Evolutionary conservation across 2,797 vertebrate species (phyloP), one percentile per base, ranked within the genome.

Genomic region (Peromyscus nudipes): DNA sequence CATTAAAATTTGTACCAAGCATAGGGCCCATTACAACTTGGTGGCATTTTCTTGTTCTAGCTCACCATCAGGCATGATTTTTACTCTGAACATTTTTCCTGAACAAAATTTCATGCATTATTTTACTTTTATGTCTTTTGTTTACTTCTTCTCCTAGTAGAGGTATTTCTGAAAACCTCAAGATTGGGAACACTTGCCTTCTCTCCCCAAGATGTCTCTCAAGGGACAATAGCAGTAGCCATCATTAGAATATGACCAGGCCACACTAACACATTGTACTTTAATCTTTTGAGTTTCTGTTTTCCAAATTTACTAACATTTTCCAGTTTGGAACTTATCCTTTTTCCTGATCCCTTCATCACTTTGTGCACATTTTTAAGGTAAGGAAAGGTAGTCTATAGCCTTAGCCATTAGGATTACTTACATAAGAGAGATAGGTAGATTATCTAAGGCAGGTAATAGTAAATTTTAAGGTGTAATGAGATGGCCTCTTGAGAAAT

Each of bases 291-390:
- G 23, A 8, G 12, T 12, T 94, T 43, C 17, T 55, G 12, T 25
- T 92, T 95, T 93, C 71, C 17, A 67, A 92, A 92, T 14, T 49
- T 91, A 29, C 49, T 83, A 79, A 16, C 5, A n/a, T 88, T 95
- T 93, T 40, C 40, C 23, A 65, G 1, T 67, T 94, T 91, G 80
- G 43, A 76, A 84, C 6, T 10, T 49, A 85, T 6, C 11, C 34
- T 1, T 13, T 55, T 82, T 95, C 2, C 16, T 71, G 11, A 52
- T 25, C 2, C 14, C 80, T 75, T 27, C 75, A 16, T n/a, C 27
- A 37, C 27, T 71, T 62, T 86, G 37, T 84, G 4, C 60, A 25
- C 31, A n/a, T 76, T 91, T 91, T 93, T 91, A 73, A 31, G 80
- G 14, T 65, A 1, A 77, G 17, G 6, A 69, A 49, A 73, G 43